phyloP scores from a whole-genome alignment of 2,113 vertebrate species.

The Aptenodytes patagonicus region DNA sequence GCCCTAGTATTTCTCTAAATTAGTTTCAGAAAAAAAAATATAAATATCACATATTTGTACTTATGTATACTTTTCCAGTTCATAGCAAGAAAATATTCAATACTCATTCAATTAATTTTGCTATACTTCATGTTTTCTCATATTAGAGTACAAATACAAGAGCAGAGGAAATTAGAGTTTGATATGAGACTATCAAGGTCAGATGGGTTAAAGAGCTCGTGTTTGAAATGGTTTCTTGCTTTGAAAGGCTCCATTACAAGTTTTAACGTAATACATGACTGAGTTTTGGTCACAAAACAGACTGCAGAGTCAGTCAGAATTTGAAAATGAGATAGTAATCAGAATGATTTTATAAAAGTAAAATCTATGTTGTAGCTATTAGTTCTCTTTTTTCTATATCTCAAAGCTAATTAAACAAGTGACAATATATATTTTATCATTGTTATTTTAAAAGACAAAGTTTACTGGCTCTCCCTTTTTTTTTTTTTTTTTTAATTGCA shows the following conservation, averaged over 20 bases:
- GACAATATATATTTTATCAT: neutral
- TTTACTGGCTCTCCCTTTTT: neutral
- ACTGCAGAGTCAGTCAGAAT: neutral
- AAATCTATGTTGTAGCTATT: neutral
- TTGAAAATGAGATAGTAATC: neutral
- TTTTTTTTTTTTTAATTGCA: too few species aligned
- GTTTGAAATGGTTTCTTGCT: neutral
- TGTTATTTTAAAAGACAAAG: neutral
- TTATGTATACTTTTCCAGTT: neutral
- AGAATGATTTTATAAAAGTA: neutral
- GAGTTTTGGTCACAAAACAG: neutral
- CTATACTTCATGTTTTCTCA: neutral
- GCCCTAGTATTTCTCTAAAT: neutral
- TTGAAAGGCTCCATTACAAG: neutral
- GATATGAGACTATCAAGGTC: neutral
- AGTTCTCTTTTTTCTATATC: neutral
- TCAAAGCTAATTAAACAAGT: neutral
- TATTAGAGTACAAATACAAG: neutral
- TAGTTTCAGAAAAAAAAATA: neutral
- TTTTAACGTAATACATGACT: neutral
- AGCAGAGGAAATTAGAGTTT: neutral
- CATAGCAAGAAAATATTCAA: neutral
- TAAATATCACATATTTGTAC: neutral
- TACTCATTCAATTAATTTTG: neutral
- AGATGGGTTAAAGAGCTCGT: rapidly evolving